Evolutionary conservation across 1,140 invertebrate genomes (phyloP), one percentile per base, ranked within the genome.

Genomic region (Drosophila parabipectinata): DNA sequence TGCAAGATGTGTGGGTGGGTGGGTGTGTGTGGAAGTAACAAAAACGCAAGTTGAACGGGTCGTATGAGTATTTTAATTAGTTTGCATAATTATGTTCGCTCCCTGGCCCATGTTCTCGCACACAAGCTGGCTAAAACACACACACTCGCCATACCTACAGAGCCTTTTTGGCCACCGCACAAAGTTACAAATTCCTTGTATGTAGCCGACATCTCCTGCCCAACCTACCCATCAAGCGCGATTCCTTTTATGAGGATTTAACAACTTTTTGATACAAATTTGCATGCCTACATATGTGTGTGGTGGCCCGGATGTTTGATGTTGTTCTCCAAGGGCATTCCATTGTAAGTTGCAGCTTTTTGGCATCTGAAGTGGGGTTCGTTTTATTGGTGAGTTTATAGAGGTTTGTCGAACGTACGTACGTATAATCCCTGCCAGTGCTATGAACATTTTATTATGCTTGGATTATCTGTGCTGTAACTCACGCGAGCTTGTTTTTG

Each of bases 61-160:
- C 83, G 83, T 88, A 77, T 82, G 84, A 88, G 83, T 88, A 88
- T 88, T 88, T 88, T 88, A 88, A 88, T 88, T 88, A 88, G 83
- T 88, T 88, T 88, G 83, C 83, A 88, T 88, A 88, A 88, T 88
- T 88, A 88, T 88, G 83, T 82, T 73, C 55, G 82, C 62, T 79
- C 37, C 59, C 66, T 55, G 66, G 58, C 15, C 57, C 39, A 21
- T 44, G 28, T 15, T 32, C 41, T 28, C 12, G 8, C 37, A 37
- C 24, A 41, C 45, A 51, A 3, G 15, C 3, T 14, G n/a, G 14
- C 26, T 14, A 48, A 26, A 15, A 21, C 1, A 21, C 56, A 39
- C 26, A 37, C 47, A 62, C 58, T 21, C 21, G 21, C 21, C 21
- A 51, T 47, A 18, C 62, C 41, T 44, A 50, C 54, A 53, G 41